phyloP scores from a whole-genome alignment of 2,797 vertebrate genomes.

The Hyperoplus lanceolatus region DNA sequence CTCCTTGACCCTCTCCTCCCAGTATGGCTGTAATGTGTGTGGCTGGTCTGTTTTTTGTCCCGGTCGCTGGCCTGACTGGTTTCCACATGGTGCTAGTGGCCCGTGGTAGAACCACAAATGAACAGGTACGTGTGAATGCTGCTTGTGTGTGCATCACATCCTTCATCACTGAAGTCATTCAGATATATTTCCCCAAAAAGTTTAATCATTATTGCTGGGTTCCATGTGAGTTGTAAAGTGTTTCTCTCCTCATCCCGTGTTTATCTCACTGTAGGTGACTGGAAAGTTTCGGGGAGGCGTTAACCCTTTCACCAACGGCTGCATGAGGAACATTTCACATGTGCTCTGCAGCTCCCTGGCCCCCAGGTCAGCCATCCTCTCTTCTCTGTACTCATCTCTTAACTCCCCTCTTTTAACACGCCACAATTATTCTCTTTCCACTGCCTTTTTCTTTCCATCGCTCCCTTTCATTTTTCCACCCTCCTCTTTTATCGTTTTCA shows the following conservation, averaged over 20 bases:
- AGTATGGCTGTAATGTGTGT: constrained; percentile 99
- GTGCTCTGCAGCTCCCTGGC: constrained; percentile 97
- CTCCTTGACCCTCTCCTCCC: constrained; percentile 66
- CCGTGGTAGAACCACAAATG: constrained; percentile 97
- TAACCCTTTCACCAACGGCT: constrained; percentile 98
- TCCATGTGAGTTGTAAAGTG: background rate
- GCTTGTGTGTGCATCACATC: background rate
- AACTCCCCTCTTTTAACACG: constrained; percentile 18
- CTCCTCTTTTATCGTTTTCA: constrained; percentile 32
- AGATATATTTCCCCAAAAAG: background rate
- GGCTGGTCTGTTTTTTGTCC: constrained; percentile 96
- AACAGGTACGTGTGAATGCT: constrained; percentile 87
- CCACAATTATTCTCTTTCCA: constrained; percentile 36
- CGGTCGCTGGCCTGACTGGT: constrained; percentile 95
- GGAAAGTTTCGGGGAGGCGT: constrained; percentile 98
- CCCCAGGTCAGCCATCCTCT: constrained; percentile 88
- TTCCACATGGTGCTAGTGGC: constrained; percentile 98
- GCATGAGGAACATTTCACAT: constrained; percentile 92
- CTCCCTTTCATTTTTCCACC: constrained; percentile 28
- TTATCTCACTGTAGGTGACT: constrained; percentile 87
- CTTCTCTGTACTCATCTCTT: constrained; percentile 20
- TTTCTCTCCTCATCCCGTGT: background rate
- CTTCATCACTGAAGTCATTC: background rate
- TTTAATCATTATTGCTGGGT: background rate
- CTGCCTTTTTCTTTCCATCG: constrained; percentile 43